Evolutionary conservation across 2,797 vertebrate species (phyloP), one percentile per base, ranked within the genome.

Genomic region (Bufotes viridis): DNA sequence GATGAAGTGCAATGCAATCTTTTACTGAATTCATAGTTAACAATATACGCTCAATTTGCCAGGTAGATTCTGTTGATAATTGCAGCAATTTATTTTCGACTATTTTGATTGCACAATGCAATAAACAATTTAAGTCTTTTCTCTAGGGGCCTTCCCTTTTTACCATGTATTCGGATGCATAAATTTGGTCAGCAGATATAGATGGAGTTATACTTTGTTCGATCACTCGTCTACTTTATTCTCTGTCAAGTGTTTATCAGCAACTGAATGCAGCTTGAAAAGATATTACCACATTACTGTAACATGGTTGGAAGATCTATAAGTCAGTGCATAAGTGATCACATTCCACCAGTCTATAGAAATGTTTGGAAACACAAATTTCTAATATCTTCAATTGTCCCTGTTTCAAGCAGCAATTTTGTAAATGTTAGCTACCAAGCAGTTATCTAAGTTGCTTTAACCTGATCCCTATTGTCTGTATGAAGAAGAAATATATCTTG

Each of bases 181-280:
- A 90, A 90, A 87, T 58, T 69, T 87, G 11, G 82, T 89, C 75
- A 80, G 87, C 75, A 91, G 79, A 89, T 88, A 90, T 29, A 82
- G 26, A 91, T 84, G 76, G 80, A 86, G 91, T 87, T 93, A 89
- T 91, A 92, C 93, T 93, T 93, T 93, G 92, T 93, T 91, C 87
- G 89, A 91, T 89, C 90, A 88, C 82, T 92, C 91, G 89, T 89
- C 83, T 92, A 89, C 83, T 91, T 42, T 92, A 49, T 82, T 81
- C 67, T 76, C 87, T 51, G 58, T 78, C 70, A 60, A 90, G 90
- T 84, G 90, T 93, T 93, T 93, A 78, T 93, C 91, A 91, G 88
- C 89, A 90, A 88, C 88, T 90, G 29, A 87, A 90, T 85, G 53
- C 92, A 93, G 90, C 92, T 91, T 87, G 91, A 93, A 91, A 80